A percentile compares a stretch with the other conserved stretches of the same genome.
These are phyloP conservation scores for Calidris pygmaea DNA, from an alignment of 2,113 vertebrate species.

Conservation along the genomic window DNA sequence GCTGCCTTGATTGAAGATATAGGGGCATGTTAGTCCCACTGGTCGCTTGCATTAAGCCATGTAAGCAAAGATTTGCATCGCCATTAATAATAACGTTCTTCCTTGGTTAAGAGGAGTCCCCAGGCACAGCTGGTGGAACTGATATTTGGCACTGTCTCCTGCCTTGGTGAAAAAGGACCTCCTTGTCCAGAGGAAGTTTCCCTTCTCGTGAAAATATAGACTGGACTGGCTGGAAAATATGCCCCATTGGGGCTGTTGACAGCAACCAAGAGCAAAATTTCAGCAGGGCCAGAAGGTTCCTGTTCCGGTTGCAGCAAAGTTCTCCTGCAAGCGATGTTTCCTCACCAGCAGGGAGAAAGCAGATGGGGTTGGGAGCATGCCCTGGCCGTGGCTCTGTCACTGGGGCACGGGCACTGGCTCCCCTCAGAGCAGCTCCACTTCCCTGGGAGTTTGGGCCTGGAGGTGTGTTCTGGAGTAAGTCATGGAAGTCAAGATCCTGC, in stretches of 20 bases:
- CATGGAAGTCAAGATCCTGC: neutral
- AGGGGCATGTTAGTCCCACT: neutral
- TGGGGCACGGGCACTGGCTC: fast-evolving
- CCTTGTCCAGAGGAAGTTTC: neutral
- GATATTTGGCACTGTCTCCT: neutral
- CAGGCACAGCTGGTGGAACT: neutral
- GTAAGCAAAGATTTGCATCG: neutral
- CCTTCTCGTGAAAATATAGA: neutral
- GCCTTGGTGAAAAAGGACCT: neutral
- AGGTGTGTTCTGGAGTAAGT: neutral
- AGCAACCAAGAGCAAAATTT: neutral
- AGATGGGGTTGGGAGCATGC: neutral
- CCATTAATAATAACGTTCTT: neutral
- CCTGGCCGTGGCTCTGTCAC: neutral
- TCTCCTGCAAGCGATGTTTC: neutral
- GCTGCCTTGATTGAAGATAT: neutral
- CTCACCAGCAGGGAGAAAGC: neutral
- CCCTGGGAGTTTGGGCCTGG: neutral
- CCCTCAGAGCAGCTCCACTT: neutral
- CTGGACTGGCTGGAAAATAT: neutral
- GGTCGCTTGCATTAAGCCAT: neutral
- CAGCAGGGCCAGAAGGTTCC: neutral
- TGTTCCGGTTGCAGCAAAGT: neutral
- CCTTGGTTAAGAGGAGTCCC: neutral
- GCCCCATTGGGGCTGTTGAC: neutral